Evolutionary conservation across 1,140 invertebrate species (phyloP), one percentile per base, ranked within the genome.

Genomic region (Pollicipes pollicipes): DNA sequence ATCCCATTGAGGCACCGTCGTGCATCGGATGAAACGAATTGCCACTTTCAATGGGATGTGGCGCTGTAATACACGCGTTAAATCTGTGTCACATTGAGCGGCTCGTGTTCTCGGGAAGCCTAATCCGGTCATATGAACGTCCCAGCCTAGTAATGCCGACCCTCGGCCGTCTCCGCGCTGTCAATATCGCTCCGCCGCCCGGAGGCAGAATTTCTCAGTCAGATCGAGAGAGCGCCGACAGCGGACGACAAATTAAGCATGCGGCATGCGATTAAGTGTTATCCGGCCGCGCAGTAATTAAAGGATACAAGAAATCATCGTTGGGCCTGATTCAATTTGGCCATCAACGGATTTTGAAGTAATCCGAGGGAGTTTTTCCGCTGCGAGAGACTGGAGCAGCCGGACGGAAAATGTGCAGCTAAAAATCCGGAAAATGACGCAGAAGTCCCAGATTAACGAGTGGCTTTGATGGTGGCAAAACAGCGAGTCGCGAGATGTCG

Each of bases 251-350:
- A 58, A 58, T 58, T 58, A 58, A 58, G 45, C 45, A 58, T 58
- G 45, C 45, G 10, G 24, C 45, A 58, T 58, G 45, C 45, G 45
- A 58, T 58, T 58, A 58, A 58, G 45, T 58, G 45, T 2, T 10
- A 58, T 58, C 45, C 45, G 45, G 6, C 45, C 17, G 45, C 45
- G 45, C 45, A 24, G 45, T 58, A 58, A 58, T 58, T 58, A 58
- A 58, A 58, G 45, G 45, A 58, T 58, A 58, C 45, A 58, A 58
- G 45, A 58, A 58, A 58, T 58, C 45, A 58, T 58, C 45, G 45
- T 58, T 58, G 45, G 45, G 17, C 45, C 45, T 3, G 45, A 58
- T 58, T 58, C 45, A 58, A 58, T 58, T 58, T 58, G 45, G 45
- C 21, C 45, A 58, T 58, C 45, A 58, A 24, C 45, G 10, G 21